Evolutionary conservation across 2,797 vertebrate genomes (phyloP), one percentile per base, ranked within the genome.

Genomic region (Balearica regulorum): DNA sequence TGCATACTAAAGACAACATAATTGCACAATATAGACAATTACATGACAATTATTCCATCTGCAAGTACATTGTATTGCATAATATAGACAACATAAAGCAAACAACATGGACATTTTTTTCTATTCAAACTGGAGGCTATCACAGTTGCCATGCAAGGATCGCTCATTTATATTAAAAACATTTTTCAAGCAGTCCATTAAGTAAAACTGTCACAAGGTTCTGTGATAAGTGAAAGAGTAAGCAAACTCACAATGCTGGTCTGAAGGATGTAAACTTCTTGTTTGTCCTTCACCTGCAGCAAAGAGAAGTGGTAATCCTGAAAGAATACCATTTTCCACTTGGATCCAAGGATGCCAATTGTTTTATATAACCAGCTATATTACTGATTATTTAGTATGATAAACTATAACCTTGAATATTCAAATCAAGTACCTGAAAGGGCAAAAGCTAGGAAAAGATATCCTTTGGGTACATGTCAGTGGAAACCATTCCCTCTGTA

Each of bases 51-150:
- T 64, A 55, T 51, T 87, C 18, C 14, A 64, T 11, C 14, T 76
- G 29, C 29, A 89, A 65, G 43, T n/a, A 71, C 4, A 11, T 41
- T 24, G 2, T 22, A 16, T 13, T 54, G 11, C 41, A n/a, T 51
- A 58, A 90, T 39, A 57, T 9, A 77, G 20, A 16, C 8, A 58
- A 11, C 3, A 5, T n/a, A n/a, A 88, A 43, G 9, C 1, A 79
- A 35, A 33, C 53, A 66, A 44, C 0, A 0, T 18, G 22, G 8
- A 29, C 2, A 2, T 43, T 43, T 4, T 33, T 93, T 57, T 33
- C 26, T 48, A 13, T 43, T 65, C 24, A 66, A 70, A 70, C 11
- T 43, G 29, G 6, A 85, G 9, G 14, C 9, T 58, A 33, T 31
- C 44, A 29, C 19, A 22, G 25, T 18, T 93, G 41, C 20, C 3